These are phyloP conservation scores for Pelagia noctiluca DNA, from an alignment of 30 jellyfish, hydroid and myxozoan genomes.

Conservation along the genomic window DNA sequence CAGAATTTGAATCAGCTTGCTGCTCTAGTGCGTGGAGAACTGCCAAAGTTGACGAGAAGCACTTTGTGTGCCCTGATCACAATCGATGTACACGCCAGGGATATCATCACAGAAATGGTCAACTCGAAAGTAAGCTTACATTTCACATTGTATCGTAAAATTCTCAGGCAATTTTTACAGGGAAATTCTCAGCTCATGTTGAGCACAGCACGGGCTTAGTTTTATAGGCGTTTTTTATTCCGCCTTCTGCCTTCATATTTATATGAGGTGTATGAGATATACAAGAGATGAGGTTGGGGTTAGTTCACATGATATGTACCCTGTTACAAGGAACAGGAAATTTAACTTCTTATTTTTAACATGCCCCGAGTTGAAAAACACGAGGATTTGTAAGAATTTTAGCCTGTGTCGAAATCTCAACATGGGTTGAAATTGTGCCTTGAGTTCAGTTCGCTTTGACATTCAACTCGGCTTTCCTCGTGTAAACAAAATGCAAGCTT, in stretches of 20 bases:
- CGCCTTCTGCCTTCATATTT: background rate
- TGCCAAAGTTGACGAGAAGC: constrained; percentile 89
- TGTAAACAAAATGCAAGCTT: no score
- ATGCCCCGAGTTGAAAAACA: no score
- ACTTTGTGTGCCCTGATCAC: constrained; percentile 96
- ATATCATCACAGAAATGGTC: constrained; percentile 91
- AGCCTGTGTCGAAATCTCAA: no score
- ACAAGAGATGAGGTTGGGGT: no score
- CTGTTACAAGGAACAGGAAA: no score
- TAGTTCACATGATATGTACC: no score
- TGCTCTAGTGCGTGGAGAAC: constrained; percentile 95
- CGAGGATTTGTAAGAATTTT: no score
- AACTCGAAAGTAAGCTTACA: constrained; percentile 67
- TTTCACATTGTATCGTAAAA: background rate
- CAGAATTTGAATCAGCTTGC: constrained; percentile 90
- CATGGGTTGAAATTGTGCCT: no score
- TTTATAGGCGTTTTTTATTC: background rate
- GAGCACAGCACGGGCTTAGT: background rate
- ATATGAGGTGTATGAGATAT: no score
- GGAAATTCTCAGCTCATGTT: background rate
- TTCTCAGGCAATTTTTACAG: background rate
- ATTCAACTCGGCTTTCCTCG: no score
- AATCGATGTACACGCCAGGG: constrained; percentile 99
- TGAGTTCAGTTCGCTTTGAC: no score
- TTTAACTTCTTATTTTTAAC: no score